Conservation (phyloP, 2,113 vertebrate genomes). For the Neomonachus schauinslandi region DNA sequence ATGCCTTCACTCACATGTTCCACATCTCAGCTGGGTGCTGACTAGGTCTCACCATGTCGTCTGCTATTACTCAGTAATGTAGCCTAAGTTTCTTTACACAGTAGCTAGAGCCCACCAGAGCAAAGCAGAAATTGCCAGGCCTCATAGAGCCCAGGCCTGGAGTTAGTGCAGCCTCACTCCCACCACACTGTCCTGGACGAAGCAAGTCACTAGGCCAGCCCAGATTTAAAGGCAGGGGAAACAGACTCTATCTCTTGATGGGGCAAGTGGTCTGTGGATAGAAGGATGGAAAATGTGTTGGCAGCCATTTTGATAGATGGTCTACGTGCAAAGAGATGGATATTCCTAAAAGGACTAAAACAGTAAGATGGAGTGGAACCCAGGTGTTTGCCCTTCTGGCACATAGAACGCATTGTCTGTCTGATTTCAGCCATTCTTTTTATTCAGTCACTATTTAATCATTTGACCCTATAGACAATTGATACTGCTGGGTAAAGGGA, state of each 20-base stretch:
- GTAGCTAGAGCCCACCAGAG: neutral
- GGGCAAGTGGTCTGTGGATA: neutral
- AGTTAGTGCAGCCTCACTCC: neutral
- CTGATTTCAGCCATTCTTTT: neutral
- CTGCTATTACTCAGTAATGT: neutral
- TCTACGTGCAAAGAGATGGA: neutral
- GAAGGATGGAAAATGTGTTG: neutral
- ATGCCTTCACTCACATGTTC: neutral
- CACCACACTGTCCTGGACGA: too few species aligned
- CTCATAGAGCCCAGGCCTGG: neutral
- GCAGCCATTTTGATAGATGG: neutral
- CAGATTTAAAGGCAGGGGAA: neutral
- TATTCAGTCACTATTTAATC: neutral
- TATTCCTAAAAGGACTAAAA: neutral
- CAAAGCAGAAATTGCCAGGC: neutral
- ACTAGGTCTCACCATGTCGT: fast-evolving
- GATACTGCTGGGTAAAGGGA: neutral
- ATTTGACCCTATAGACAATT: neutral
- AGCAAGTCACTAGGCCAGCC: neutral
- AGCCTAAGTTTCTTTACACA: neutral
- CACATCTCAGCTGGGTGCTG: neutral
- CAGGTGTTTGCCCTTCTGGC: neutral
- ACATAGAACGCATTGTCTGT: neutral
- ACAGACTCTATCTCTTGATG: neutral
- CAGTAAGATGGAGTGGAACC: neutral